A percentile compares a stretch with the other conserved stretches of the same genome.
These are phyloP conservation scores for Smittia aterrima DNA, from an alignment of 2,888 invertebrate genomes.

Conservation along the genomic window DNA sequence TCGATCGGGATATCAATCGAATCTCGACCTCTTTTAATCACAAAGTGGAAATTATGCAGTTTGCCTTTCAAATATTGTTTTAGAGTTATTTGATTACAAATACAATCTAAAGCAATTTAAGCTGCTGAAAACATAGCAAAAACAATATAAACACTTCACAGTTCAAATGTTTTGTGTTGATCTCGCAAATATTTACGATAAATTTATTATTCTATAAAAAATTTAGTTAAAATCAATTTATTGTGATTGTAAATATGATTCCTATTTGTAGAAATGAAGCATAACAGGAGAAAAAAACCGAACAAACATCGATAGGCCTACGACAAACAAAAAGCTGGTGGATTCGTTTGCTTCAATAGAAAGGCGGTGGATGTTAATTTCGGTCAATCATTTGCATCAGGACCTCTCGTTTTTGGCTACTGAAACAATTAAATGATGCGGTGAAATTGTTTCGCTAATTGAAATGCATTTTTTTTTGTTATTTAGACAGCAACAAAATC, in stretches of 20 bases:
- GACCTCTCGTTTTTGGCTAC: too few species aligned
- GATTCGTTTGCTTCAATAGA: too few species aligned
- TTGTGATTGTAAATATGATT: background rate
- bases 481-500: too few species aligned
- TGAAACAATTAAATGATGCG: too few species aligned
- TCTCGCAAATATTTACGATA: conserved; percentile 17
- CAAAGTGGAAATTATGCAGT: conserved; percentile 38
- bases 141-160: background rate
- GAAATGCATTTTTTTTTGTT: too few species aligned
- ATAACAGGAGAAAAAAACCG: background rate
- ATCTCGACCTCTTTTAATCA: background rate
- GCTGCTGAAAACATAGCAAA: background rate
- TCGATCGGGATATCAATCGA: too few species aligned
- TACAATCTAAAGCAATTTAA: conserved; percentile 27
- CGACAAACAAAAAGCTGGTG: too few species aligned
- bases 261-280: background rate
- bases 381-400: too few species aligned
- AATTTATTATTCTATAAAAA: conserved; percentile 24
- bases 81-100: conserved; percentile 33
- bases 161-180: background rate
- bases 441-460: too few species aligned
- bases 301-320: background rate
- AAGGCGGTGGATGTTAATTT: too few species aligned
- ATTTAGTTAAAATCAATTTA: conserved; percentile 10
- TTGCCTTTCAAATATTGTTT: conserved; percentile 23